Base-by-base conservation (phyloP, 1,140 invertebrate species). In the Bombus consobrinus region DNA sequence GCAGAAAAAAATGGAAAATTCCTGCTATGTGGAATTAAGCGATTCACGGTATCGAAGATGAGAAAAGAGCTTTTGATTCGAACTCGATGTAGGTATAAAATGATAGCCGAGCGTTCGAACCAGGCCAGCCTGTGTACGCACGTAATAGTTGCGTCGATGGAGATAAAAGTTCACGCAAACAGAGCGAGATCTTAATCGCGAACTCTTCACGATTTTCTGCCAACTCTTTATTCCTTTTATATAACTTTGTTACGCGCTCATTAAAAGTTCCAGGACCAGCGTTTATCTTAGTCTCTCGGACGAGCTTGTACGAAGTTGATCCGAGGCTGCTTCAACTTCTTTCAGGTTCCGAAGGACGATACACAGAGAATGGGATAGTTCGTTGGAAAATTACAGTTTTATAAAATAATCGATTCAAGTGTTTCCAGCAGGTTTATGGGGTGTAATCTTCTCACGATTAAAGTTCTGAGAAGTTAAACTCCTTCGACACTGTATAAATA, bases 201-300 rank as follows among this genome's bases (percentile, higher is more conserved):
- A 84, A 79, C 82, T 78, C 34, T 59, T 71, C 75, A 32, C 62
- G 13, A 47, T 59, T 43, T 39, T 8, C 43, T 37, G 28, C 18
- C 12, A 6, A 3, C 34, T 69, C 66, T 78, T 71, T 78, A 59
- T 71, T 78, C 39, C 47, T 78, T 84, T 59, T 84, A 62, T 71
- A 53, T 41, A 79, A 84, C 75, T 84, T 83, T 59, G 66, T 66
- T 71, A 84, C 82, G 75, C 68, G 59, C 64, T 84, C 82, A 84
- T 84, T 84, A 84, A 84, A 84, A 84, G 82, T 84, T 84, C 22
- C 75, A 22, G 4, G 3, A 22, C 64, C 22, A 32, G n/a, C n/a
- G 82, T 84, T 84, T 84, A 84, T 84, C 75, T 84, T 84, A 34
- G 43, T 41, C 43, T 68, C 18, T 34, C 12, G 18, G 43, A 79